Conservation (phyloP, 2,888 invertebrate genomes). For the Cheilosia vernalis region DNA sequence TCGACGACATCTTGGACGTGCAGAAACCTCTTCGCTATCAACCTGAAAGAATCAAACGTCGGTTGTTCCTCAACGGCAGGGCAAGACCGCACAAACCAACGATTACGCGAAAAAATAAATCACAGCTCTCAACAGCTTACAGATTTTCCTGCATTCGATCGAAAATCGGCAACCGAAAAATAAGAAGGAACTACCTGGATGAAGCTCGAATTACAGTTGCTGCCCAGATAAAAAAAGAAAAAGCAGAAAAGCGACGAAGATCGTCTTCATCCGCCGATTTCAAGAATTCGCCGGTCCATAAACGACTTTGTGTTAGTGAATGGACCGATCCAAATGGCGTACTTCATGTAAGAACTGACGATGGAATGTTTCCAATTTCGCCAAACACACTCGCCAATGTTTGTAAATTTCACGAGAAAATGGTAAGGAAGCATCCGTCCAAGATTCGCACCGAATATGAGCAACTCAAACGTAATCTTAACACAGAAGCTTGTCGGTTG, state of each 20-base stretch:
- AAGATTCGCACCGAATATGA: conserved; percentile 69
- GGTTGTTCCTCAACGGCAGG: conserved; percentile 76
- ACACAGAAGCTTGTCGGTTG: conserved; percentile 76
- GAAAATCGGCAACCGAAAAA: conserved; percentile 65
- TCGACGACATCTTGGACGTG: conserved; percentile 48
- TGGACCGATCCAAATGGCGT: conserved; percentile 2
- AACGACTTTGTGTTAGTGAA: not conserved
- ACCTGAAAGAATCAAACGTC: conserved; percentile 77
- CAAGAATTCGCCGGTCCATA: not conserved
- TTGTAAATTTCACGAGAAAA: conserved; percentile 76
- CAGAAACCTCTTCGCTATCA: conserved; percentile 8
- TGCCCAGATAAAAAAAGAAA: conserved; percentile 27
- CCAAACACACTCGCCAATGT: conserved; percentile 75
- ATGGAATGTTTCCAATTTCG: conserved; percentile 32
- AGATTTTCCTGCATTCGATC: conserved; percentile 75
- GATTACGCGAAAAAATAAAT: conserved; percentile 40
- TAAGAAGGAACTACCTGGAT: conserved; percentile 76
- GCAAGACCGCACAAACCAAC: conserved; percentile 73
- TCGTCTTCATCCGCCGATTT: conserved; percentile 3
- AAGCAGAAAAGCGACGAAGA: not conserved
- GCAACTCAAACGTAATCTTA: conserved; percentile 67
- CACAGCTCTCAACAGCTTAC: conserved; percentile 72
- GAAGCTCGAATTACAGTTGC: conserved; percentile 59
- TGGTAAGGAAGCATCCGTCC: conserved; percentile 72
- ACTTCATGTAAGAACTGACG: conserved; percentile 42